These are phyloP conservation scores for Acromyrmex heyeri DNA, from an alignment of 1,140 invertebrate genomes.

Conservation along the genomic window DNA sequence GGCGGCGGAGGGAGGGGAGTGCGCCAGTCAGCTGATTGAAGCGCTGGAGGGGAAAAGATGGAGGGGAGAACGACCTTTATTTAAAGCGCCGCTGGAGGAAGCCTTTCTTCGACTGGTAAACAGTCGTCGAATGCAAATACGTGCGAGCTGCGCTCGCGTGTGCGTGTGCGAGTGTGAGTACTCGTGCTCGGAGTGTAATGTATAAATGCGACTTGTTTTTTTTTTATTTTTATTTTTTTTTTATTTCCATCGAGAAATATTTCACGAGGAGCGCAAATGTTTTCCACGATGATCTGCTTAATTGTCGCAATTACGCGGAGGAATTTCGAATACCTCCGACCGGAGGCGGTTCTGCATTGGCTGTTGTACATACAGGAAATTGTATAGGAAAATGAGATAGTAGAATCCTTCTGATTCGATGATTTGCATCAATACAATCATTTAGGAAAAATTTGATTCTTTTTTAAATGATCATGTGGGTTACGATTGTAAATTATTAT, in stretches of 20 bases:
- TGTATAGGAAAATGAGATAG: not conserved
- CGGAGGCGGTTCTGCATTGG: not conserved
- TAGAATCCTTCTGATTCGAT: not conserved
- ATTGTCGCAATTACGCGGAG: constrained; percentile 36
- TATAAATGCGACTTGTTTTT: not conserved
- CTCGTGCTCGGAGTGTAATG: not conserved
- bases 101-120: constrained; percentile 79
- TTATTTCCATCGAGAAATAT: not conserved
- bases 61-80: constrained; percentile 83
- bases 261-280: constrained; percentile 11
- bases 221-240: too few relatives aligned
- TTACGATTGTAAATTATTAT: not conserved
- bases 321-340: not conserved
- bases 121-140: constrained; percentile 76
- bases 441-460: not conserved
- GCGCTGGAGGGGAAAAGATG: constrained; percentile 79
- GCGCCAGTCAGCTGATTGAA: constrained; percentile 83
- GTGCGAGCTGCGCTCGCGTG: not conserved
- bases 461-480: not conserved
- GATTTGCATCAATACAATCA: not conserved
- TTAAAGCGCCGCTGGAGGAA: constrained; percentile 81
- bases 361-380: not conserved
- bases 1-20: constrained; percentile 64
- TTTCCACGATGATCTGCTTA: not conserved
- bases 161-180: not conserved